Base-by-base conservation (phyloP, 2,113 vertebrate genomes). In the Erythrolamprus reginae region DNA sequence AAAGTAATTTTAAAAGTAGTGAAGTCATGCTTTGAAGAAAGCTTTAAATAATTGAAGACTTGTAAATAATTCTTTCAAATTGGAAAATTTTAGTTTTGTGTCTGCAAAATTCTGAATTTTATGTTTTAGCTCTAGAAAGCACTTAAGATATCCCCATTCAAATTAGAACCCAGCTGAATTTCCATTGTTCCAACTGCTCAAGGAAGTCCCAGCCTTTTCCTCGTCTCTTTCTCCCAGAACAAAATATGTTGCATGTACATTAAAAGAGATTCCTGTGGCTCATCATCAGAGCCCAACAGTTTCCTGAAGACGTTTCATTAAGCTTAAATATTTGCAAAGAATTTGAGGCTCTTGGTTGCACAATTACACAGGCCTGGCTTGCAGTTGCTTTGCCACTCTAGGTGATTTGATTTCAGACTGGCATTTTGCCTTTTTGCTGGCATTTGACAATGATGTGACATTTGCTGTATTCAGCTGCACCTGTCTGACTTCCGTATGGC, bases 361-460 rank as follows among this genome's bases (percentile, higher is more conserved):
- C 21, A 87, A 84, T 24, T 86, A 92, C 58, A 85, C 0, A 17
- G 24, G 17, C 3, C 1, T 90, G 82, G 0, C 9, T 77, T 91
- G 92, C 92, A 94, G 93, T 92, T 94, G 91, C 0, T 19, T 89
- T 89, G 58, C 92, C 93, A 90, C 83, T 23, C 51, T 91, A 92
- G 86, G 93, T 90, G 85, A 93, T 94, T 93, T 93, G 70, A 92
- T 93, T 95, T 88, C 77, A 0, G 7, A 65, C 90, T 93, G 94
- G 92, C 94, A 89, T 50, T 3, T 90, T 90, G 93, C 94, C 93
- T 91, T 90, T 90, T 38, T 83, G 82, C 82, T 94, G 93, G 90
- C 93, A 95, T 93, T 95, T 96, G 95, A 88, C 89, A 88, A 92
- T 90, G 89, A 88, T 90, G 85, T 88, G 91, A 96, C 96, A 96